phyloP scores from a whole-genome alignment of 2,888 invertebrate species.

The Herminia tarsipennalis region DNA sequence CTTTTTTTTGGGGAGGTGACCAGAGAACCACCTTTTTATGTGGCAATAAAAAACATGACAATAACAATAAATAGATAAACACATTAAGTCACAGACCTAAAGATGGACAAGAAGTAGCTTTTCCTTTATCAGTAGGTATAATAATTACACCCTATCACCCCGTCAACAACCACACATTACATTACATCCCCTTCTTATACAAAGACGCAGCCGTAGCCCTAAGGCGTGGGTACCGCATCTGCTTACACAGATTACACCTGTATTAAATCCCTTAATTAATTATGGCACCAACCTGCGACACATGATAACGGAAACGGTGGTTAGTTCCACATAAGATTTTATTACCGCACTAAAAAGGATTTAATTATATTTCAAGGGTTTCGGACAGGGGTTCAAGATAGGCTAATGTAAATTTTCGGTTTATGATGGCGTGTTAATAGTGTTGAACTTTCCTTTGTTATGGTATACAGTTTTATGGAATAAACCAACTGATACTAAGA shows the following conservation, averaged over 20 bases:
- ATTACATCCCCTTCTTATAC: neutral
- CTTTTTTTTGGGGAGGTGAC: too few species aligned
- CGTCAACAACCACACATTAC: too few species aligned
- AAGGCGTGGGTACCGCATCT: slow-evolving; percentile 33
- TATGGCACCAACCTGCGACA: slow-evolving; percentile 50
- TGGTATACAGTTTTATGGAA: slow-evolving; percentile 35
- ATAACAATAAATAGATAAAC: too few species aligned
- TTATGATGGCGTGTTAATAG: slow-evolving; percentile 47
- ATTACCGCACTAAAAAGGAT: slow-evolving; percentile 49
- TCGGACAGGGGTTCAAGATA: slow-evolving; percentile 34
- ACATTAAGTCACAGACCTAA: too few species aligned
- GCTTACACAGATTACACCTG: slow-evolving; percentile 41
- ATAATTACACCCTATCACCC: too few species aligned
- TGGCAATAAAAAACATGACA: too few species aligned
- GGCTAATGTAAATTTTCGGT: slow-evolving; percentile 44
- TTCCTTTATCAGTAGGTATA: too few species aligned
- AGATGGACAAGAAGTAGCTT: too few species aligned
- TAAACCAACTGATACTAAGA: too few species aligned
- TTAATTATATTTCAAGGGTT: slow-evolving; percentile 50
- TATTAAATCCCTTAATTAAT: slow-evolving; percentile 50
- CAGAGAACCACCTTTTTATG: too few species aligned
- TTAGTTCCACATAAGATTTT: slow-evolving; percentile 51
- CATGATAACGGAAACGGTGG: slow-evolving; percentile 51
- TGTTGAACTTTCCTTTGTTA: slow-evolving; percentile 30
- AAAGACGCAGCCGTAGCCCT: neutral